Conservation (phyloP, 2,888 invertebrate species). For the Eurois occulta region DNA sequence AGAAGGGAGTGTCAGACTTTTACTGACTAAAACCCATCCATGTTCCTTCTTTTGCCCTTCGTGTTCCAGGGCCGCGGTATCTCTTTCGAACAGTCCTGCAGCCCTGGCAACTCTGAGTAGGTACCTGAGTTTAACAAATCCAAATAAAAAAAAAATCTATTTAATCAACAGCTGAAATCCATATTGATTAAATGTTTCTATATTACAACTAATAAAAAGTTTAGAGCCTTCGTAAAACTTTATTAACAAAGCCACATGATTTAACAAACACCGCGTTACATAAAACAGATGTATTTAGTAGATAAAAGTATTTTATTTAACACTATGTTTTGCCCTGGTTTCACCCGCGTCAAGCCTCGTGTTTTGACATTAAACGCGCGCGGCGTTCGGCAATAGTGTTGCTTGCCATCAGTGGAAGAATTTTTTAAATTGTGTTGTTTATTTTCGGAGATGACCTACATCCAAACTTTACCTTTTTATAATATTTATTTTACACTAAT, state of each 20-base stretch:
- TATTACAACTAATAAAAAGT: conserved; percentile 38
- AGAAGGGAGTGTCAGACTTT: no score
- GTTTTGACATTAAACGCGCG: no score
- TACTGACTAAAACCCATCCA: no score
- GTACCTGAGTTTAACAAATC: neutral
- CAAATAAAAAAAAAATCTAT: neutral
- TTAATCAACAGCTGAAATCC: neutral
- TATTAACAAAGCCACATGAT: conserved; percentile 1
- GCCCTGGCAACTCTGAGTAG: neutral
- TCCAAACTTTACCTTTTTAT: no score
- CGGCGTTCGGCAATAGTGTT: no score
- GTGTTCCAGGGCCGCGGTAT: no score
- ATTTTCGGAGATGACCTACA: no score
- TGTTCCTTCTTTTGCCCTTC: no score
- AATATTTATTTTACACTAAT: no score
- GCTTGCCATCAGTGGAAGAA: no score
- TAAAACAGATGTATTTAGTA: conserved; percentile 36
- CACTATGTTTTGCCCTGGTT: neutral
- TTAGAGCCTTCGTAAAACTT: conserved; percentile 34
- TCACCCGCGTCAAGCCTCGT: neutral
- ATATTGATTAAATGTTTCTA: conserved; percentile 13
- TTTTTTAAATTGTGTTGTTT: no score
- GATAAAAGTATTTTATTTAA: conserved; percentile 27
- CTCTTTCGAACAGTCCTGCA: no score
- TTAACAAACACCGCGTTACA: conserved; percentile 20